These are phyloP conservation scores for Neotragus moschatus DNA, from an alignment of 2,113 vertebrate species.

Conservation along the genomic window DNA sequence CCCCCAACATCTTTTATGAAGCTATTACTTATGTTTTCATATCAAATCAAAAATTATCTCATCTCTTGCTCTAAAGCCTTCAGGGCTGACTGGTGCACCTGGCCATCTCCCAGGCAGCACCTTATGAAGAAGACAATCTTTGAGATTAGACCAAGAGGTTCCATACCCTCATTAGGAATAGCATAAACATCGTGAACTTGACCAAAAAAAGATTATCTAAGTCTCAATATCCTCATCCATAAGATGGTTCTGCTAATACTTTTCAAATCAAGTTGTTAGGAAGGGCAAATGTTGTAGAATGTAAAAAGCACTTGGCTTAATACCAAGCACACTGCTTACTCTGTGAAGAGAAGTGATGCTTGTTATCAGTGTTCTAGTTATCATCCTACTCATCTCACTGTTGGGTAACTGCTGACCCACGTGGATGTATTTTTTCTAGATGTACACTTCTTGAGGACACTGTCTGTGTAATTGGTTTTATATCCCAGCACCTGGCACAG, in stretches of 20 bases:
- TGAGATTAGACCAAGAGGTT: neutral
- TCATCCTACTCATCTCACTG: neutral
- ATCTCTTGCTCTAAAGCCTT: neutral
- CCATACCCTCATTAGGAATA: neutral
- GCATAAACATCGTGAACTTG: neutral
- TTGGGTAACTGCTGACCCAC: slow-evolving; percentile 40
- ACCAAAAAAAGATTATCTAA: neutral
- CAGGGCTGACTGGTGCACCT: neutral
- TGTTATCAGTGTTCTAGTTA: neutral
- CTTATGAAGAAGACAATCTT: neutral
- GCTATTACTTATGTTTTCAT: neutral
- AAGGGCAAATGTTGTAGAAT: slow-evolving; percentile 20
- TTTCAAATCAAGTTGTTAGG: neutral
- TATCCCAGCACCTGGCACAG: slow-evolving; percentile 63
- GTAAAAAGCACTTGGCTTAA: slow-evolving; percentile 9
- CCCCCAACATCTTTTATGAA: neutral
- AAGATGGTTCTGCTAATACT: neutral
- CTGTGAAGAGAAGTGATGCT: neutral
- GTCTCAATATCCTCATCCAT: neutral
- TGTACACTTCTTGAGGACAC: slow-evolving; percentile 61
- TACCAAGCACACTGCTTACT: slow-evolving; percentile 37
- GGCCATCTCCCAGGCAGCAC: neutral
- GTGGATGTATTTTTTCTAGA: slow-evolving; percentile 51
- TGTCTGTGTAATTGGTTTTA: slow-evolving; percentile 70
- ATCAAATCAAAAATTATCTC: neutral